Percentiles rank a stretch among this genome's conserved stretches.
Conservation (phyloP, 2,797 vertebrate species). For the Anableps anableps region DNA sequence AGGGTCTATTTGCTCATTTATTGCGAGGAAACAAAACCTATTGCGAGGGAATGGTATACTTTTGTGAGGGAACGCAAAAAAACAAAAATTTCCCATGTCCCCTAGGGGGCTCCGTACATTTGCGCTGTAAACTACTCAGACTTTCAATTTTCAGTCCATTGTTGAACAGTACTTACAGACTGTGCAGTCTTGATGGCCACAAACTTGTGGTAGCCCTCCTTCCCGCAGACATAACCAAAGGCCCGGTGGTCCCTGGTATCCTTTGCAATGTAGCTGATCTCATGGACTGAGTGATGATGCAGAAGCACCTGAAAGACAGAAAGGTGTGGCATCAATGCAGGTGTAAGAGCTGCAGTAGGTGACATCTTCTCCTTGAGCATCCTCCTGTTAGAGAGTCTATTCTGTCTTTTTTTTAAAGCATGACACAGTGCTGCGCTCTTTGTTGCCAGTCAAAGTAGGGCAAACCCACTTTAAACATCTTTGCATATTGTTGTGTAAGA, state of each 20-base stretch:
- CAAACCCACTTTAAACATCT: conserved; percentile 56
- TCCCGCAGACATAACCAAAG: conserved; percentile 97
- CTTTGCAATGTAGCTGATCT: conserved; percentile 99
- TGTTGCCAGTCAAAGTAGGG: conserved; percentile 59
- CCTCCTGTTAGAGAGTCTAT: conserved; percentile 14
- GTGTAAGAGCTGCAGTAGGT: background rate
- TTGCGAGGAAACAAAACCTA: too few relatives aligned
- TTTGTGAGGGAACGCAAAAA: too few relatives aligned
- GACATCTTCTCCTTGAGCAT: background rate
- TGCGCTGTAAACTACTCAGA: background rate
- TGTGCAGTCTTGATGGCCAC: conserved; percentile 98
- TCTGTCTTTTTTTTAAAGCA: background rate
- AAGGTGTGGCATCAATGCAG: background rate
- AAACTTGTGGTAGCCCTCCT: conserved; percentile 97
- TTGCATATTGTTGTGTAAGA: conserved; percentile 53
- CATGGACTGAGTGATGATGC: conserved; percentile 97
- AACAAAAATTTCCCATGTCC: too few relatives aligned
- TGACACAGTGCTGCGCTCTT: conserved; percentile 8
- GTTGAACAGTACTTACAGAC: conserved; percentile 85
- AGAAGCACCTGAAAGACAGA: conserved; percentile 86
- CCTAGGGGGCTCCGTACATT: background rate
- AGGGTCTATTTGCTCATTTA: too few relatives aligned
- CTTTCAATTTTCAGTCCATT: background rate
- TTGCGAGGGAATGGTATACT: too few relatives aligned
- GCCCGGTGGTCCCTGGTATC: conserved; percentile 97